Evolutionary conservation across 1,140 invertebrate genomes (phyloP), one percentile per base, ranked within the genome.

Genomic region (Metaphire vulgaris): DNA sequence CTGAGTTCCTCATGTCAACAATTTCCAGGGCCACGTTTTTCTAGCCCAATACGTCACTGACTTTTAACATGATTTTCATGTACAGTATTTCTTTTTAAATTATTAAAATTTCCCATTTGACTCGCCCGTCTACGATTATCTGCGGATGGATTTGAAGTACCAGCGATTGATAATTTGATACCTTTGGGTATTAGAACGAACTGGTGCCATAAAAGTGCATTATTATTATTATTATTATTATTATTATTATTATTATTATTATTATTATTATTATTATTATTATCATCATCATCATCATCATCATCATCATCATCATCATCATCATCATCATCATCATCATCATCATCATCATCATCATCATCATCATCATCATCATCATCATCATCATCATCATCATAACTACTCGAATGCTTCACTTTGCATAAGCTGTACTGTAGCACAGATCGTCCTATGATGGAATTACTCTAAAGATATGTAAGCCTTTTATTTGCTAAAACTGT

Each of bases 301-400:
- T 75, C 74, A 1, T 75, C 74, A 75, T 75, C 74, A 69, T 75
- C 74, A 69, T 75, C 74, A 75, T 75, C 74, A 75, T 75, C 32
- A 69, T 75, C 74, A 69, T 75, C 74, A 75, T 75, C 72, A 74
- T 74, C 72, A 56, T 74, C 72, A 56, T 74, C 72, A 74, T 74
- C 72, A 74, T 74, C 72, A 56, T 74, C 72, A 72, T 74, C 72
- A 74, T 74, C 34, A 74, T 74, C 72, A 56, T 74, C 72, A 74
- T 74, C 72, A 74, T 74, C 72, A 74, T 74, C 72, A 56, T 74
- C 72, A 56, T 74, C 74, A 74, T 74, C 72, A 74, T 74, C 74
- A 64, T 74, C 72, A 1, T 74, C 34, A 74, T 65, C 72, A 74
- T 74, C 72, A 74, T 74, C 72, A 29, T 12, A 12, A 21, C 21